These are phyloP conservation scores for Drosophila equinoxialis DNA, from an alignment of 1,140 invertebrate genomes.

Conservation along the genomic window DNA sequence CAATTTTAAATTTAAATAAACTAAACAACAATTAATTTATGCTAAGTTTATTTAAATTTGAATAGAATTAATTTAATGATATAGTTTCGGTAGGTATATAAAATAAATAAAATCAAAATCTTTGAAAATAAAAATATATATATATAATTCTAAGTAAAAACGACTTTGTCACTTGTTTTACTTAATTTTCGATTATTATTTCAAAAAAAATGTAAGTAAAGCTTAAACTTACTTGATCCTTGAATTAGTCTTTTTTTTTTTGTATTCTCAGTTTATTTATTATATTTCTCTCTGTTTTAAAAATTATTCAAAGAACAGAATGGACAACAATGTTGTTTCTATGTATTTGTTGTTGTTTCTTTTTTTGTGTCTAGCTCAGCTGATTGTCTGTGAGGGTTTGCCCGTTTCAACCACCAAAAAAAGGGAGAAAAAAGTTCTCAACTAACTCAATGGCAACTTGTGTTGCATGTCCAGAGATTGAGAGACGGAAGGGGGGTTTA, in stretches of 20 bases:
- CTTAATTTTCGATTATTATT: too few relatives aligned
- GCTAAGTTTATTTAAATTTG: too few relatives aligned
- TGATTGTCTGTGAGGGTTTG: slow-evolving; percentile 6
- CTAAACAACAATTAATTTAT: too few relatives aligned
- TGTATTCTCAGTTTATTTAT: too few relatives aligned
- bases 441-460: slow-evolving; percentile 22
- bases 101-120: too few relatives aligned
- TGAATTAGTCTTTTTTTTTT: not conserved
- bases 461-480: slow-evolving; percentile 55
- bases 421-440: not conserved
- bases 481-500: slow-evolving; percentile 10
- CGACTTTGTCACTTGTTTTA: too few relatives aligned
- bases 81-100: too few relatives aligned
- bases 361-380: not conserved
- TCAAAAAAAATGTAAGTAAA: too few relatives aligned
- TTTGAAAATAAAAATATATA: too few relatives aligned
- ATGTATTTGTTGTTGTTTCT: too few relatives aligned
- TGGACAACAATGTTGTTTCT: not conserved
- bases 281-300: not conserved
- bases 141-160: too few relatives aligned
- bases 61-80: too few relatives aligned
- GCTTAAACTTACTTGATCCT: not conserved
- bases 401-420: slow-evolving; percentile 30
- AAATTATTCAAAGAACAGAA: not conserved
- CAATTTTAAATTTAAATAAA: not conserved